These are phyloP conservation scores for Blastobasis adustella DNA, from an alignment of 2,888 invertebrate genomes.

Conservation along the genomic window DNA sequence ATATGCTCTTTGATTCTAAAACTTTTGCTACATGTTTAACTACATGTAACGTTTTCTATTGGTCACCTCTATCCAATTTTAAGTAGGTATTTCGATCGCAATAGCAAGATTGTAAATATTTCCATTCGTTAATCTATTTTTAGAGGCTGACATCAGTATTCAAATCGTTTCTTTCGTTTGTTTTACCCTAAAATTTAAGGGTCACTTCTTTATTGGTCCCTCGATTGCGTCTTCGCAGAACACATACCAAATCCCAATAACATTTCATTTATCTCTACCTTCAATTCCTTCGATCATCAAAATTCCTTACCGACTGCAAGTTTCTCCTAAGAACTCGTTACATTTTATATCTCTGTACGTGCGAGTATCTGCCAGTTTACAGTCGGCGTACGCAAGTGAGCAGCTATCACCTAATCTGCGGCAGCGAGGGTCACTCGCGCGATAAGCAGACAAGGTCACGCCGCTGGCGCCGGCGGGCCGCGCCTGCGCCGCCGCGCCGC, in stretches of 20 bases:
- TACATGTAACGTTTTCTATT: neutral
- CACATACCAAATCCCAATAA: neutral
- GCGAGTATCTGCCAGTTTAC: neutral
- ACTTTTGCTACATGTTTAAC: neutral
- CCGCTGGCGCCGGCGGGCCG: slow-evolving; percentile 64
- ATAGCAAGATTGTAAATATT: slow-evolving; percentile 55
- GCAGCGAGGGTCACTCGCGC: slow-evolving; percentile 62
- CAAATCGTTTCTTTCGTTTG: slow-evolving; percentile 39
- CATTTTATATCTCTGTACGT: neutral
- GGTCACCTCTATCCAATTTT: slow-evolving; percentile 11
- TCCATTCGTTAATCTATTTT: slow-evolving; percentile 52
- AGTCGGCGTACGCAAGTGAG: slow-evolving; percentile 29
- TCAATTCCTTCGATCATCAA: neutral
- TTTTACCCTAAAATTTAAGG: slow-evolving; percentile 29
- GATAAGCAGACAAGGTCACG: slow-evolving; percentile 71
- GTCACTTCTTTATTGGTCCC: slow-evolving; percentile 9
- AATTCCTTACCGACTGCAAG: neutral
- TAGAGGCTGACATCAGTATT: slow-evolving; percentile 57
- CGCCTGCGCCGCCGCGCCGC: slow-evolving; percentile 53
- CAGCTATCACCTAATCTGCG: slow-evolving; percentile 54
- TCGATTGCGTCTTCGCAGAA: neutral
- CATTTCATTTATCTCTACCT: neutral
- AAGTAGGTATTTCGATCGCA: slow-evolving; percentile 36
- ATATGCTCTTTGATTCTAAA: slow-evolving; percentile 3
- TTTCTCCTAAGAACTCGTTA: neutral